These are phyloP conservation scores for Pangasius larnaudii DNA, from an alignment of 2,797 vertebrate genomes.

Conservation along the genomic window DNA sequence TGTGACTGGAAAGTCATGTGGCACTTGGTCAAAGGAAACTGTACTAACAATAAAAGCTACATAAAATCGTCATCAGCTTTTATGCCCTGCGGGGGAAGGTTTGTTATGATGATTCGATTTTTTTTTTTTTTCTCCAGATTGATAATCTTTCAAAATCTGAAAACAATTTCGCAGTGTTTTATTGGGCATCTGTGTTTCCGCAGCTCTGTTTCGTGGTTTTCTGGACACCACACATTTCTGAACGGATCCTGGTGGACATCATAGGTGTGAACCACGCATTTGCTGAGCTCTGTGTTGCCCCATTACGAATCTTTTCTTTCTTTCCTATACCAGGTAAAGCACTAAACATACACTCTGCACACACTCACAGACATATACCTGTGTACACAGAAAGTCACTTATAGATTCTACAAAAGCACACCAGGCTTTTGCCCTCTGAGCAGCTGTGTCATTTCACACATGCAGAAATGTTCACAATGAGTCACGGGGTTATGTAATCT, in stretches of 20 bases:
- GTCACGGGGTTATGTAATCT: slow-evolving; percentile 18
- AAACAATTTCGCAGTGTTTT: neutral
- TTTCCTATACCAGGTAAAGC: slow-evolving; percentile 92
- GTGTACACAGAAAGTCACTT: neutral
- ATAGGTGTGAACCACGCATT: slow-evolving; percentile 93
- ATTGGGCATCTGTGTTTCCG: neutral
- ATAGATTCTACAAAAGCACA: neutral
- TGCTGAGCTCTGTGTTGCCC: slow-evolving; percentile 90
- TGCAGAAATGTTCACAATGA: neutral
- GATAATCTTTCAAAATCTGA: neutral
- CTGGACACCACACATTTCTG: slow-evolving; percentile 92
- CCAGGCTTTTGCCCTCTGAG: neutral
- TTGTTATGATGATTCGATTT: neutral
- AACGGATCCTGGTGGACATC: slow-evolving; percentile 94
- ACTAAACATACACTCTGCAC: neutral
- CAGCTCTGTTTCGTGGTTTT: slow-evolving; percentile 98
- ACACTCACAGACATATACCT: neutral
- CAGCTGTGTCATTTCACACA: slow-evolving; percentile 5
- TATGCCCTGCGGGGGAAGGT: neutral
- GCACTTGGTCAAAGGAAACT: slow-evolving; percentile 7
- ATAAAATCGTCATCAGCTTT: neutral
- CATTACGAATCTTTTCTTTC: slow-evolving; percentile 95
- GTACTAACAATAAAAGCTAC: slow-evolving; percentile 1
- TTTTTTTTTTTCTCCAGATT: neutral
- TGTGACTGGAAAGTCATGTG: slow-evolving; percentile 25